phyloP scores from a whole-genome alignment of 2,888 invertebrate genomes.

The Anagyrus pseudococci region DNA sequence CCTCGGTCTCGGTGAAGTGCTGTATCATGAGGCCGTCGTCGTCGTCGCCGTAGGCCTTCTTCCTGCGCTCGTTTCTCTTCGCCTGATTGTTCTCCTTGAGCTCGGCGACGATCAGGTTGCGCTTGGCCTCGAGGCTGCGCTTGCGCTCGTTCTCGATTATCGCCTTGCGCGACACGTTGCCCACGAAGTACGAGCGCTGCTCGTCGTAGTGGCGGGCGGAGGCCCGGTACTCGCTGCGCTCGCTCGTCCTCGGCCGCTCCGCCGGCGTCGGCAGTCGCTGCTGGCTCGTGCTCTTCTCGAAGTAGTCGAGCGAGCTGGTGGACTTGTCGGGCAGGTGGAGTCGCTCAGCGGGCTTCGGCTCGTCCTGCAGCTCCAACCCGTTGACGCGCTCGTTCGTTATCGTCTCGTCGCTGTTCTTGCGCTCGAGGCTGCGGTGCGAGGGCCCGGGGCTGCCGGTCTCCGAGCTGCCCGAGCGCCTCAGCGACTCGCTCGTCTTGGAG shows the following conservation, averaged over 20 bases:
- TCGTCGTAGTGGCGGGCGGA: constrained; percentile 20
- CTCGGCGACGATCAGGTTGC: constrained; percentile 58
- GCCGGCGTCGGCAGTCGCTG: constrained; percentile 58
- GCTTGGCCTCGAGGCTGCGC: constrained; percentile 57
- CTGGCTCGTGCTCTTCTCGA: constrained; percentile 49
- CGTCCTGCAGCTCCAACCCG: constrained; percentile 41
- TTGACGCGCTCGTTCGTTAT: constrained; percentile 51
- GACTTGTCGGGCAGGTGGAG: constrained; percentile 52
- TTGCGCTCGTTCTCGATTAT: constrained; percentile 59
- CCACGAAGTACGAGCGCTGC: constrained; percentile 56
- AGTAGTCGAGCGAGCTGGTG: constrained; percentile 48
- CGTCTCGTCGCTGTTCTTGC: constrained; percentile 53
- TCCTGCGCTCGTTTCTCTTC: constrained; percentile 51
- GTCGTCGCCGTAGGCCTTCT: constrained; percentile 52
- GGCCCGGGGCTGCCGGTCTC: constrained; percentile 38
- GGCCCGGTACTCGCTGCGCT: constrained; percentile 24
- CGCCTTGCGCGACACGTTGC: constrained; percentile 58
- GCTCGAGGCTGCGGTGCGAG: constrained; percentile 45
- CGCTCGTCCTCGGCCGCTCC: constrained; percentile 50
- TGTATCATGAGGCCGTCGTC: constrained; percentile 52
- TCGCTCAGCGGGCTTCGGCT: constrained; percentile 58
- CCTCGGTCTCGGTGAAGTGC: constrained; percentile 57
- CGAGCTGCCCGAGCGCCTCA: constrained; percentile 44
- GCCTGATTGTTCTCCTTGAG: constrained; percentile 57
- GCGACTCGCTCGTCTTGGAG: constrained; percentile 43